Base-by-base conservation (phyloP, 2,797 vertebrate species). In the Triplophysa yarkandensis region DNA sequence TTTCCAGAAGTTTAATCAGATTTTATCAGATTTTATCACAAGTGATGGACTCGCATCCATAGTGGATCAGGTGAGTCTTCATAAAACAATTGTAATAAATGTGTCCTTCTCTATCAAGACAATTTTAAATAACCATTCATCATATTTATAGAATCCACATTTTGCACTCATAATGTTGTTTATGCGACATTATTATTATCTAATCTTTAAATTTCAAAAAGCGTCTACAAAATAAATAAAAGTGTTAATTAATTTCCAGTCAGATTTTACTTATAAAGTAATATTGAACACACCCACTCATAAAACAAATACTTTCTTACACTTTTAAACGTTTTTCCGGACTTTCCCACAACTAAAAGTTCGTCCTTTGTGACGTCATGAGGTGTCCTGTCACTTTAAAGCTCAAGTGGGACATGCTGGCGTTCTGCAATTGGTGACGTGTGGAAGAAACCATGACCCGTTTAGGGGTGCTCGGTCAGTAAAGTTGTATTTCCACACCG, bases 391-490 rank as follows among this genome's bases (percentile, higher is more conserved):
- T 86, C 85, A 78, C 86, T 85, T 83, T 84, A 39, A 86, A 85
- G 79, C 58, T 79, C 79, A 14, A 17, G 87, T 81, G 2, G 4
- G 23, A 19, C 87, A 83, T 84, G 92, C 91, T 93, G 91, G 91
- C 90, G 54, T 85, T 87, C 84, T 83, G 85, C 87, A 89, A 90
- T 90, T 91, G 90, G 91, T 92, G 92, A 92, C 92, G 90, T 90
- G 79, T 43, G 21, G 86, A 76, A 30, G 50, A 62, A 82, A 89
- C 90, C 88, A 90, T 85, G 44, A 39, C 1, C 0, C 1, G 10
- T 17, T 9, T 14, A 57, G 81, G 75, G 76, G 54, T 46, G 57
- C 6, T 17, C 0, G 4, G 25, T 52, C 2, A 13, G 1, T 44
- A 8, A 1, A 13, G 5, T 14, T 52, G 8, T 30, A 14, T 17